Conservation (phyloP, 1,140 invertebrate genomes). For the Apolygus lucorum region DNA sequence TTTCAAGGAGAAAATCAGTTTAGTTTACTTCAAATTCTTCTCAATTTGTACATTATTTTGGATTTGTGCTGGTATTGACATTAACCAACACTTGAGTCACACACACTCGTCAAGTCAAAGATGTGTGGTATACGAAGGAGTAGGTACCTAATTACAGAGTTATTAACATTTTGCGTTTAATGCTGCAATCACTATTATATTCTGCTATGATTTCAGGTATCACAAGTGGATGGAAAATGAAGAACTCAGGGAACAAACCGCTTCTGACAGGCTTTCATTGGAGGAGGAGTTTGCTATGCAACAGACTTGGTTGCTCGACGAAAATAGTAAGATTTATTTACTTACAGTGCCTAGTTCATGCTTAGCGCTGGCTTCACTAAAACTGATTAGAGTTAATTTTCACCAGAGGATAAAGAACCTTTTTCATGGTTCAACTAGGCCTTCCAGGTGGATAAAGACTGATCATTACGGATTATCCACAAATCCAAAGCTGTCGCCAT, state of each 20-base stretch:
- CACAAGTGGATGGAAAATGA: constrained; percentile 86
- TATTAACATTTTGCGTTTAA: not conserved
- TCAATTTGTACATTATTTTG: no score
- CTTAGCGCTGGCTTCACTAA: no score
- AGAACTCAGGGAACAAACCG: constrained; percentile 72
- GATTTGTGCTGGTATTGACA: no score
- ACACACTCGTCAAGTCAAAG: not conserved
- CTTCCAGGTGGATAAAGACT: no score
- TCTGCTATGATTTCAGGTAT: constrained; percentile 50
- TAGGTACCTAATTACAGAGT: not conserved
- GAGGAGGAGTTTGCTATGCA: constrained; percentile 90
- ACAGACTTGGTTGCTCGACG: constrained; percentile 70
- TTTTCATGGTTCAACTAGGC: no score
- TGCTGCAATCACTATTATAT: not conserved
- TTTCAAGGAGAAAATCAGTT: no score
- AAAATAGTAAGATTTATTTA: constrained; percentile 66
- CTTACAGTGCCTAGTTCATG: no score
- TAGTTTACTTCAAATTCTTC: no score
- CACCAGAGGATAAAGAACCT: no score
- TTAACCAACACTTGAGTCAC: not conserved
- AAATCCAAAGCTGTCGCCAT: no score
- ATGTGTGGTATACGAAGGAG: not conserved
- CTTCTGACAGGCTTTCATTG: constrained; percentile 74
- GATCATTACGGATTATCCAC: no score
- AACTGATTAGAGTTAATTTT: no score